phyloP scores from a whole-genome alignment of 2,888 invertebrate genomes.

The Sepioteuthis lessoniana region DNA sequence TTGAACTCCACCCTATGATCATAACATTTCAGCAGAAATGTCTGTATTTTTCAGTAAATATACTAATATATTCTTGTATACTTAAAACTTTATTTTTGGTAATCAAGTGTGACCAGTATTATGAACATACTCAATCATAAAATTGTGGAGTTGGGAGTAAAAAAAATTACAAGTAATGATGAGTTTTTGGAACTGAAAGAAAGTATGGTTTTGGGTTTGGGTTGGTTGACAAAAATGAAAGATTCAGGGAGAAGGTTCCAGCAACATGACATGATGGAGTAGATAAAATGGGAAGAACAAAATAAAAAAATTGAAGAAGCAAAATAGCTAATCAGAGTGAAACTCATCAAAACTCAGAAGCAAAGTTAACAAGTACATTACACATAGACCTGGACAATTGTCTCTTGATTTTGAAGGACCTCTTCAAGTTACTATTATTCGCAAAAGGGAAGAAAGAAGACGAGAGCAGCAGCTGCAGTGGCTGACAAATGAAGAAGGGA shows the following conservation, averaged over 20 bases:
- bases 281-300: background rate
- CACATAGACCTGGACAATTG: background rate
- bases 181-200: background rate
- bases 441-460: background rate
- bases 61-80: background rate
- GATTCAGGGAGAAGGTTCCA: background rate
- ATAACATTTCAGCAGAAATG: no score
- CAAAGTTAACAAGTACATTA: background rate
- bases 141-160: background rate
- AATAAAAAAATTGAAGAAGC: background rate
- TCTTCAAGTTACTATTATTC: constrained; percentile 1
- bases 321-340: background rate
- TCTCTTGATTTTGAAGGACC: background rate
- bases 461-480: background rate
- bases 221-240: background rate
- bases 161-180: background rate
- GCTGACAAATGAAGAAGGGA: background rate
- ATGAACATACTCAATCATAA: background rate
- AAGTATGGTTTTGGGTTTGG: background rate
- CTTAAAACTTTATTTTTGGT: background rate
- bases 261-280: constrained; percentile 23
- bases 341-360: background rate
- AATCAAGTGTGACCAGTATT: background rate
- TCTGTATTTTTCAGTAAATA: no score
- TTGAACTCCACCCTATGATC: no score